Evolutionary conservation across 2,888 invertebrate genomes (phyloP).

Genomic region (Phyllotreta striolata): DNA sequence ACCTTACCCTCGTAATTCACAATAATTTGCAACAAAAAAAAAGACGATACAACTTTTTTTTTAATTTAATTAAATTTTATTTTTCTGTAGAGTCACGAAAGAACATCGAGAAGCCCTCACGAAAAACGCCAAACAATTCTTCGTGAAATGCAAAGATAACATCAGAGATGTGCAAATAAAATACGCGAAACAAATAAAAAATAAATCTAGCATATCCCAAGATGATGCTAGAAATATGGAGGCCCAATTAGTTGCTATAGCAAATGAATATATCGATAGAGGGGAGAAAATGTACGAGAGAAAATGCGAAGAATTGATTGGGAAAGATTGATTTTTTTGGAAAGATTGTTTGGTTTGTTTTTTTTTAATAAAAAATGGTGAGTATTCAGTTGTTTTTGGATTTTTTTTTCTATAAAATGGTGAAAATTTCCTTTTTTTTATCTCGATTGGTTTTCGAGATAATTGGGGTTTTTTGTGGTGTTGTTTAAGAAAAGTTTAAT

Average conservation of each 20-base stretch:
- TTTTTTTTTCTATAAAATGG: too few relatives aligned
- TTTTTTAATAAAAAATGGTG: too few relatives aligned
- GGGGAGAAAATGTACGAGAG: constrained; percentile 71
- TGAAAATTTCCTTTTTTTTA: too few relatives aligned
- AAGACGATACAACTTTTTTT: not conserved
- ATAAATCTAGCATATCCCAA: constrained; percentile 72
- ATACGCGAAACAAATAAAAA: constrained; percentile 75
- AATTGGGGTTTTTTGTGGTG: too few relatives aligned
- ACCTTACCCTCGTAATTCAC: too few relatives aligned
- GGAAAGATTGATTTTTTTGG: constrained; percentile 62
- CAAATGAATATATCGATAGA: constrained; percentile 71
- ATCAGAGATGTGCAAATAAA: constrained; percentile 80
- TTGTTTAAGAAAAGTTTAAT: too few relatives aligned
- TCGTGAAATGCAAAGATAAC: constrained; percentile 78
- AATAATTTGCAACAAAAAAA: too few relatives aligned
- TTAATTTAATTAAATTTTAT: constrained; percentile 7
- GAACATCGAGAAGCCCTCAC: constrained; percentile 90
- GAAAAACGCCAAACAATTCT: constrained; percentile 85
- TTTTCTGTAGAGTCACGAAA: constrained; percentile 73
- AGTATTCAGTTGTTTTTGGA: too few relatives aligned
- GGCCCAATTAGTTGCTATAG: constrained; percentile 74
- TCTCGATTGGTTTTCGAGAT: too few relatives aligned
- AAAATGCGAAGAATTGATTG: constrained; percentile 81
- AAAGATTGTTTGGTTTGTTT: too few relatives aligned
- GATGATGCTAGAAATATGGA: constrained; percentile 74